Evolutionary conservation across 1,140 invertebrate genomes (phyloP).

Genomic region (Drosophila azteca): DNA sequence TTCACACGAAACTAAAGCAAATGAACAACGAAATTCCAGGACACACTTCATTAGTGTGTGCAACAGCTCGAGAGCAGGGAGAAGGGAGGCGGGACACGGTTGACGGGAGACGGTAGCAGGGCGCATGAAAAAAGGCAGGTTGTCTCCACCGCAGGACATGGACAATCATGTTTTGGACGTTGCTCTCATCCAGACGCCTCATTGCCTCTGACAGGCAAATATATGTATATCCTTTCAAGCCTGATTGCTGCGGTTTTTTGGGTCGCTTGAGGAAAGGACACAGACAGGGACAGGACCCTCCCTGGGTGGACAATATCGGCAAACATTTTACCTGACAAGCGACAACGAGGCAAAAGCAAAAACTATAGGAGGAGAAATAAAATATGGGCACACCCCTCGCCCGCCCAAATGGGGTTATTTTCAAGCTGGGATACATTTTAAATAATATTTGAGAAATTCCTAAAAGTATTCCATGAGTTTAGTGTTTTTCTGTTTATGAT

Average conservation of each 20-base stretch:
- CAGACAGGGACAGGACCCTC: no score
- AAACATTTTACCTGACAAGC: slow-evolving; percentile 47
- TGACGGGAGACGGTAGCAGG: not conserved
- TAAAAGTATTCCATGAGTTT: no score
- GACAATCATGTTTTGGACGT: not conserved
- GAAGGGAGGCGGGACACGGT: not conserved
- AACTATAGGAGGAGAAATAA: no score
- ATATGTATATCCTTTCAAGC: slow-evolving; percentile 14
- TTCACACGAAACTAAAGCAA: slow-evolving; percentile 38
- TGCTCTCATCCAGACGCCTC: slow-evolving; percentile 17
- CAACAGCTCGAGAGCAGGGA: slow-evolving; percentile 10
- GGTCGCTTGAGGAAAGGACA: slow-evolving; percentile 11
- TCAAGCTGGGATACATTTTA: no score
- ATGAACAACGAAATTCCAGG: slow-evolving; percentile 44
- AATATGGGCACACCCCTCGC: no score
- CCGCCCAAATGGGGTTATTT: no score
- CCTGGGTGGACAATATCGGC: slow-evolving; percentile 43
- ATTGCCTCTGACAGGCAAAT: slow-evolving; percentile 47
- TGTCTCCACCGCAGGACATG: slow-evolving; percentile 40
- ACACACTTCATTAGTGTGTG: slow-evolving; percentile 68
- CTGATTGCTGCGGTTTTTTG: slow-evolving; percentile 50
- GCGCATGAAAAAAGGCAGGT: not conserved
- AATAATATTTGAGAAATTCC: no score
- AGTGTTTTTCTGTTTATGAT: no score
- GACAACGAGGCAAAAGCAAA: slow-evolving; percentile 16